Percentiles rank a stretch among this genome's conserved stretches.
Conservation (phyloP, 1,140 invertebrate species). For the Heliothis virescens region DNA sequence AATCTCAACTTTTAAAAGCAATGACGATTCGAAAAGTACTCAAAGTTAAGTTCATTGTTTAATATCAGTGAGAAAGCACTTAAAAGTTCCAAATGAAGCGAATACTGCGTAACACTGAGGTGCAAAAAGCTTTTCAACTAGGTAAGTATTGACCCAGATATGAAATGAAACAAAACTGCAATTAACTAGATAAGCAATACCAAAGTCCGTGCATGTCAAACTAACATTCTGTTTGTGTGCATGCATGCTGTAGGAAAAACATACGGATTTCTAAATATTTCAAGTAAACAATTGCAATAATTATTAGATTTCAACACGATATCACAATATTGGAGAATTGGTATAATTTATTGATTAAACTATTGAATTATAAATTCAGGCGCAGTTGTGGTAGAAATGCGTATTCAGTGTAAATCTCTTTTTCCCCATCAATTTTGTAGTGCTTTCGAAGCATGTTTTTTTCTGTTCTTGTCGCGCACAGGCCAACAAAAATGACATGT, state of each 20-base stretch:
- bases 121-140: conserved; percentile 31
- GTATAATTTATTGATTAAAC: too few relatives aligned
- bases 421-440: too few relatives aligned
- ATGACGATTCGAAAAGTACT: conserved; percentile 24
- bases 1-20: conserved; percentile 37
- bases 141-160: conserved; percentile 4
- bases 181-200: not conserved
- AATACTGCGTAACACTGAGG: conserved; percentile 20
- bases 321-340: not conserved
- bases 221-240: conserved; percentile 19
- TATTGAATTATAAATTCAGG: too few relatives aligned
- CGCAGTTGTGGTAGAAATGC: too few relatives aligned
- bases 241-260: conserved; percentile 11
- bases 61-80: conserved; percentile 37
- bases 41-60: conserved; percentile 31
- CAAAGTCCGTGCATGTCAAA: conserved; percentile 23
- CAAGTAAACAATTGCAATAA: conserved; percentile 17
- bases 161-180: conserved; percentile 21
- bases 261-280: conserved; percentile 23
- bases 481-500: too few relatives aligned
- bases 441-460: too few relatives aligned
- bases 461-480: too few relatives aligned
- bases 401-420: too few relatives aligned
- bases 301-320: conserved; percentile 33
- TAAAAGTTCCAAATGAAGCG: conserved; percentile 37